Evolutionary conservation across 2,797 vertebrate species (phyloP), one percentile per base, ranked within the genome.

Genomic region (Gallirallus australis): DNA sequence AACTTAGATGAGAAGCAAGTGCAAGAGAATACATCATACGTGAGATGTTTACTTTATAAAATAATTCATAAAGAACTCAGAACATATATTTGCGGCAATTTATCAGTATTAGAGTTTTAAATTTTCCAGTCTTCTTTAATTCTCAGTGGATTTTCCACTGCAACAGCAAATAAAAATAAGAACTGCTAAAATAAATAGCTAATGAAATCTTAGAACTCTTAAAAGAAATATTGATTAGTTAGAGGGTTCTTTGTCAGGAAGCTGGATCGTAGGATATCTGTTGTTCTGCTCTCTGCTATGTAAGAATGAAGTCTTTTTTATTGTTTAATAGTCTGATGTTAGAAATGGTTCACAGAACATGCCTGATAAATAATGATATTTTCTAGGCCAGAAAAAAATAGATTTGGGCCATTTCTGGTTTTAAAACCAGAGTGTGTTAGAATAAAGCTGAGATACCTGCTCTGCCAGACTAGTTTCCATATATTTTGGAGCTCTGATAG

Each of bases 121-220:
- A 63, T 73, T 94, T 88, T 63, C 12, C 28, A 76, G 19, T 25
- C 7, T 15, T 82, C 63, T 94, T 82, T 86, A 33, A 82, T 86
- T 90, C 66, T 86, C 35, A 13, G 12, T 64, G 17, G 21, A 65
- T 83, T 96, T 95, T 87, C 18, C 33, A 45, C 56, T 75, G 42
- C 35, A 86, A 3, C 15, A 39, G 23, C 8, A 89, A 84, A 30
- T 30, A 59, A 77, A 47, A 68, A 17, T 27, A 90, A 57, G 12
- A 72, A 31, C 39, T 53, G 9, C 15, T 73, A 79, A 76, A 92
- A 94, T 31, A 56, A 93, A 56, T 72, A 88, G 3, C 40, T 85
- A 79, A 89, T 94, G 52, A 94, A 95, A 96, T 89, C 9, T 63
- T 66, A 94, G 12, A 8, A 47, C 39, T 79, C 20, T 89, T 90